A percentile compares a stretch with the other conserved stretches of the same genome.
Conservation (phyloP, 2,888 invertebrate species). For the Mesopsocus fuscifrons region DNA sequence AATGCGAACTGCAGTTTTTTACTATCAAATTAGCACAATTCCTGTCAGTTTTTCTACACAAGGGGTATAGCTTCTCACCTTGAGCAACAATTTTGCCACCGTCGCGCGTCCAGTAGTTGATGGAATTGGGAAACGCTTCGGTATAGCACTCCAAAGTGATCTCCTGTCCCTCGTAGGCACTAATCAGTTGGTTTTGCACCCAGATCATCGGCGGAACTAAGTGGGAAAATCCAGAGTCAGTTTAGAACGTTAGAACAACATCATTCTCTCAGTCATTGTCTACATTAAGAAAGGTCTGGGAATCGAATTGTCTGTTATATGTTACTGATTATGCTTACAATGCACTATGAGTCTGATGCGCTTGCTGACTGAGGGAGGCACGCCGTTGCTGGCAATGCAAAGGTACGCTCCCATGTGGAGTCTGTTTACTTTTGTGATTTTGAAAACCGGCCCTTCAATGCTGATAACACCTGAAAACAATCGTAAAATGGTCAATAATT, state of each 20-base stretch:
- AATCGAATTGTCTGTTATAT: background rate
- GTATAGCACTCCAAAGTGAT: conserved; percentile 33
- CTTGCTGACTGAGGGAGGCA: conserved; percentile 77
- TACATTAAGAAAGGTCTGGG: too few relatives aligned
- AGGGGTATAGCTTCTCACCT: too few relatives aligned
- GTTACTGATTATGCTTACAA: conserved; percentile 35
- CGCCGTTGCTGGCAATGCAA: conserved; percentile 66
- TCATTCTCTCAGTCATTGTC: too few relatives aligned
- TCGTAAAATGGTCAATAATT: too few relatives aligned
- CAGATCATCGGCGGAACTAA: conserved; percentile 35
- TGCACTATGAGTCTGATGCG: conserved; percentile 68
- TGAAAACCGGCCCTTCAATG: conserved; percentile 34
- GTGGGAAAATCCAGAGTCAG: too few relatives aligned
- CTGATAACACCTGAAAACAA: too few relatives aligned
- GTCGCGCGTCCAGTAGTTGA: conserved; percentile 35
- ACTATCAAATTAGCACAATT: too few relatives aligned
- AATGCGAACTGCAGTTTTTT: too few relatives aligned
- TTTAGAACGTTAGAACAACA: too few relatives aligned
- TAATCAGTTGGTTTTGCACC: conserved; percentile 34
- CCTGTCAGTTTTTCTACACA: too few relatives aligned
- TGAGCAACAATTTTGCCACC: conserved; percentile 32
- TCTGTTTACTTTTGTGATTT: conserved; percentile 47
- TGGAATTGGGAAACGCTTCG: conserved; percentile 35
- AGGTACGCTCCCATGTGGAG: conserved; percentile 66
- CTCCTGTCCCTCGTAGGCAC: conserved; percentile 30